Percentiles rank a stretch among this genome's conserved stretches.
Conservation (phyloP, 1,140 invertebrate genomes). For the Whitmania pigra region DNA sequence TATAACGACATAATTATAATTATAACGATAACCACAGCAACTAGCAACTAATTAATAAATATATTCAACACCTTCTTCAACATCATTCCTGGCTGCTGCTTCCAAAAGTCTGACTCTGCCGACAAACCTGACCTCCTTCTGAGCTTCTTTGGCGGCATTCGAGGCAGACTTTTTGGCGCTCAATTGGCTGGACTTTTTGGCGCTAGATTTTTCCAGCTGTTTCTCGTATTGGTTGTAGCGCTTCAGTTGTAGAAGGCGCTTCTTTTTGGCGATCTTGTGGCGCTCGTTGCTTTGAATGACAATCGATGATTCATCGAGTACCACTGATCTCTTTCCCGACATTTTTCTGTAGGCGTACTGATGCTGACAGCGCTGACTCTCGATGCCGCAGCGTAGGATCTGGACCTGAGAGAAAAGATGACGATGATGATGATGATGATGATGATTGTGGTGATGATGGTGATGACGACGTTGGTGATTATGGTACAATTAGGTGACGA, state of each 20-base stretch:
- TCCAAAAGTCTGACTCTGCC: conserved; percentile 84
- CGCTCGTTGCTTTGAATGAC: conserved; percentile 51
- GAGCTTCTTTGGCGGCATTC: conserved; percentile 28
- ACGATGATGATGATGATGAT: too few species aligned
- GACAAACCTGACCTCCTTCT: conserved; percentile 61
- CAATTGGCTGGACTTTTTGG: conserved; percentile 40
- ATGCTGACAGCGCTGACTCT: too few species aligned
- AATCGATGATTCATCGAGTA: neutral
- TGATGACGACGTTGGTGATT: too few species aligned
- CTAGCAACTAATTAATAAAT: too few species aligned
- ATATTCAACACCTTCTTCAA: conserved; percentile 91
- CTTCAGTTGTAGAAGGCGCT: conserved; percentile 76
- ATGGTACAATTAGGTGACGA: too few species aligned
- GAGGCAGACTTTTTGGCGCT: conserved; percentile 27
- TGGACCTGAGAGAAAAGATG: too few species aligned
- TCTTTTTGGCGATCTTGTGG: conserved; percentile 70
- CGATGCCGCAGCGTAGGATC: too few species aligned
- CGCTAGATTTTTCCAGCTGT: conserved; percentile 57
- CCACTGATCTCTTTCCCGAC: neutral
- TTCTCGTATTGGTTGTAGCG: conserved; percentile 52
- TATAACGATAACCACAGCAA: too few species aligned
- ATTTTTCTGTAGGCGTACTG: neutral
- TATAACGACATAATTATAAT: too few species aligned
- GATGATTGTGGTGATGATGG: too few species aligned
- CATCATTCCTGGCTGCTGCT: conserved; percentile 83